Percentiles rank a stretch among this genome's conserved stretches.
These are phyloP conservation scores for Aphelinus atriplicis DNA, from an alignment of 1,140 invertebrate genomes.

Conservation along the genomic window DNA sequence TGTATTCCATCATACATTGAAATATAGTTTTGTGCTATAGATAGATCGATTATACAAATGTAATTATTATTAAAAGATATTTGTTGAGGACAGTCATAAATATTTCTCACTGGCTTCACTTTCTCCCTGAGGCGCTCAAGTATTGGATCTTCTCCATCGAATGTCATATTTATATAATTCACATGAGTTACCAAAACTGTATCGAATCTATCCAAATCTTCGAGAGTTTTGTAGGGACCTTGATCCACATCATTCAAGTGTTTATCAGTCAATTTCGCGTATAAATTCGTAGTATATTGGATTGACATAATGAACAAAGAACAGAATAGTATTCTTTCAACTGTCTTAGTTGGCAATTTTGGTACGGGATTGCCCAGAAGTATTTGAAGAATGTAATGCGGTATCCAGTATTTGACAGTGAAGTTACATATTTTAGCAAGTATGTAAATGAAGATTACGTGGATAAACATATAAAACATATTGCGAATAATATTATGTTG, in stretches of 20 bases:
- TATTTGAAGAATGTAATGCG: constrained; percentile 18
- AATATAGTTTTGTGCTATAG: not conserved
- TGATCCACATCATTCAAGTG: not conserved
- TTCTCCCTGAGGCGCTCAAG: not conserved
- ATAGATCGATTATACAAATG: constrained; percentile 4
- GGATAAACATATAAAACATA: not conserved
- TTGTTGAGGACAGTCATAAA: not conserved
- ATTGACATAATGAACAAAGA: not conserved
- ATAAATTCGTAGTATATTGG: constrained; percentile 1
- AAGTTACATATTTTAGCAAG: not conserved
- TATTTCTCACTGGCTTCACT: not conserved
- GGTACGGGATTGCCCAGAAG: not conserved
- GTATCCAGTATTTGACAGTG: not conserved
- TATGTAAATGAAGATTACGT: not conserved
- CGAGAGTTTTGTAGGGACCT: not conserved
- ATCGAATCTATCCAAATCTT: constrained; percentile 11
- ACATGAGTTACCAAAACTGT: not conserved
- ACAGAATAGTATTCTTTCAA: constrained; percentile 12
- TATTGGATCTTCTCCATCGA: not conserved
- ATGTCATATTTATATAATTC: constrained; percentile 1
- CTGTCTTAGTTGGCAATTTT: not conserved
- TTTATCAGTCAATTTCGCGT: not conserved
- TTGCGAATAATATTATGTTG: not conserved
- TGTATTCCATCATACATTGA: no score
- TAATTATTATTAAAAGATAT: not conserved